Evolutionary conservation across 2,797 vertebrate species (phyloP), one percentile per base, ranked within the genome.

Genomic region (Sebastes vulpes): DNA sequence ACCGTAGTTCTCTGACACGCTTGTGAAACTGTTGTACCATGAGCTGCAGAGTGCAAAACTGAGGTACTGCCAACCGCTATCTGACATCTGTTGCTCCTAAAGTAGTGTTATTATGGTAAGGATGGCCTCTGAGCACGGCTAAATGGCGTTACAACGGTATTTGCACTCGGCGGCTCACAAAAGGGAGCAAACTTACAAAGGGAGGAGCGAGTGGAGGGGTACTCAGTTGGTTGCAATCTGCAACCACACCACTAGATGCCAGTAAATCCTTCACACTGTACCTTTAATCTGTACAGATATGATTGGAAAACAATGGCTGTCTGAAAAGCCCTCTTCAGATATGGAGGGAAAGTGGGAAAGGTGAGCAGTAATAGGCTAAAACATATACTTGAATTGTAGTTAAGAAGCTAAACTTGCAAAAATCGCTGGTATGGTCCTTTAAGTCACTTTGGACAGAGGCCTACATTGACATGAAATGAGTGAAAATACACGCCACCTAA

Each of bases 401-500:
- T 58, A 7, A 61, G 21, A 38, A 20, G 20, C 11, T 74, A 9
- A 66, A 65, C 59, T 32, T 63, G 60, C 18, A 38, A 57, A 75
- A 65, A 46, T 7, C 46, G 53, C 79, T 81, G 82, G 64, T 25
- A 68, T 89, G 77, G 70, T 85, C 80, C 52, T 74, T 75, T 20
- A 14, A 25, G 60, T 67, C 69, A 57, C 50, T 76, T 65, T 26
- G 29, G 32, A 18, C 35, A 67, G 28, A 72, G 23, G 32, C n/a
- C 14, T 54, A 29, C n/a, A 54, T 60, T 32, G 26, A 79, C 57
- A 25, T 59, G 25, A 75, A 63, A 64, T 52, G 14, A 60, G 65
- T 46, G 60, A 42, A 52, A 79, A 59, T 50, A 61, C 5, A 61
- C 58, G 23, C 57, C 53, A 56, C 21, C 38, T 70, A n/a, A 72